Percentiles rank a stretch among this genome's conserved stretches.
Conservation (phyloP, 2,888 invertebrate species). For the Dynastes hyllus region DNA sequence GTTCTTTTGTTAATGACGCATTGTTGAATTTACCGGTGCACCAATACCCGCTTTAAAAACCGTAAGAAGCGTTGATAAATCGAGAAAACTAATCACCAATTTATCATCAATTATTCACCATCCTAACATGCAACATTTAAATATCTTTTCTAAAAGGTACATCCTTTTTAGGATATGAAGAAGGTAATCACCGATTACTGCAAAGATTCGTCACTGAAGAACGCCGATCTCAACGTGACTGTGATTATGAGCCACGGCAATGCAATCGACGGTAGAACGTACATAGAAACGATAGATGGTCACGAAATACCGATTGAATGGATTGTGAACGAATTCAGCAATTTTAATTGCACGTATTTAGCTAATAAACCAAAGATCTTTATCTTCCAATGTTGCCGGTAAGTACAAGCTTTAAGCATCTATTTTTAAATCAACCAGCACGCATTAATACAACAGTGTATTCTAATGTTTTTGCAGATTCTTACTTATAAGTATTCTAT, state of each 20-base stretch:
- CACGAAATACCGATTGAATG: conserved; percentile 71
- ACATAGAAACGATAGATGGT: conserved; percentile 77
- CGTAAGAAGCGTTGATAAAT: too few species aligned
- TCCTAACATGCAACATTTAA: too few species aligned
- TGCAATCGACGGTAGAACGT: conserved; percentile 68
- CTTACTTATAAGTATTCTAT: neutral
- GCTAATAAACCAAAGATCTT: conserved; percentile 81
- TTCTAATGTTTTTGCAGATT: neutral
- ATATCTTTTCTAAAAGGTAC: too few species aligned
- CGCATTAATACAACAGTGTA: too few species aligned
- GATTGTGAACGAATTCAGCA: conserved; percentile 77
- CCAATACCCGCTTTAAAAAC: too few species aligned
- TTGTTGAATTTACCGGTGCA: too few species aligned
- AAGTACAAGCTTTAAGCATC: conserved; percentile 52
- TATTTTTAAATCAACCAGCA: too few species aligned
- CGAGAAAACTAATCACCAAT: too few species aligned
- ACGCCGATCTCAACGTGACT: conserved; percentile 77
- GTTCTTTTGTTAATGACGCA: too few species aligned
- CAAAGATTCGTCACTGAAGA: conserved; percentile 67
- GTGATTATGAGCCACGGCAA: conserved; percentile 81
- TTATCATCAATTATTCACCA: too few species aligned
- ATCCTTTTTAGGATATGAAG: neutral
- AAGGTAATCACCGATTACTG: conserved; percentile 64
- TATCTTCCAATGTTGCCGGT: conserved; percentile 83
- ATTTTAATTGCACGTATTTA: conserved; percentile 73